Evolutionary conservation across 2,797 vertebrate genomes (phyloP), one percentile per base, ranked within the genome.

Genomic region (Ataeniobius toweri): DNA sequence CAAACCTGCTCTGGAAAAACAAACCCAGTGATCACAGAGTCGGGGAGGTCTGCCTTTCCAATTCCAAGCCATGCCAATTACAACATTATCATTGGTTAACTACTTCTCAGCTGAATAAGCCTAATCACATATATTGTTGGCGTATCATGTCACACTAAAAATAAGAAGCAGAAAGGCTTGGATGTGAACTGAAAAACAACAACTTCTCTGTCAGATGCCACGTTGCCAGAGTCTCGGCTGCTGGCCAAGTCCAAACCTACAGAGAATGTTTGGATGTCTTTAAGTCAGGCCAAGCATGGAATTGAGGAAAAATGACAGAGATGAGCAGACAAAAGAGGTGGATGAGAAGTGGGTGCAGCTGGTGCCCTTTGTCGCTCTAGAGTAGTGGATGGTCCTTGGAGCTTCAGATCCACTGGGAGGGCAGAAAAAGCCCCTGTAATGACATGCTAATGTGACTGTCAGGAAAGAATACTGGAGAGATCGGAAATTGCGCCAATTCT

Each of bases 261-360:
- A 24, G 81, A 82, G 86, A 83, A 85, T 80, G 81, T 89, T 89
- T 86, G 87, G 84, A 86, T 85, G 87, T 87, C 76, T 56, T 76
- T 56, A 86, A 86, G 90, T 82, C 81, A 85, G 82, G 67, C 79
- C 83, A 74, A 80, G 80, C 76, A 73, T 77, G 78, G 76, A 80
- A 78, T 78, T 77, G 82, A 81, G 83, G 84, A 80, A 81, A 85
- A 84, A 79, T 55, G 80, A 83, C 80, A 80, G 83, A 82, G 76
- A 82, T 78, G 81, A 86, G 74, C 65, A 48, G 77, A 83, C 67
- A 87, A 81, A 86, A 85, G 86, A 75, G 88, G 84, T 88, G 78
- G 86, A 89, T 90, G 90, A 88, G 90, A 94, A 96, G 95, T 95
- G 93, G 90, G 89, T 96, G 93, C 95, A 96, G 95, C 95, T 96